Percentiles rank a stretch among this genome's conserved stretches.
Evolutionary conservation across 2,113 vertebrate species (phyloP).

Genomic region (Scophthalmus maximus): DNA sequence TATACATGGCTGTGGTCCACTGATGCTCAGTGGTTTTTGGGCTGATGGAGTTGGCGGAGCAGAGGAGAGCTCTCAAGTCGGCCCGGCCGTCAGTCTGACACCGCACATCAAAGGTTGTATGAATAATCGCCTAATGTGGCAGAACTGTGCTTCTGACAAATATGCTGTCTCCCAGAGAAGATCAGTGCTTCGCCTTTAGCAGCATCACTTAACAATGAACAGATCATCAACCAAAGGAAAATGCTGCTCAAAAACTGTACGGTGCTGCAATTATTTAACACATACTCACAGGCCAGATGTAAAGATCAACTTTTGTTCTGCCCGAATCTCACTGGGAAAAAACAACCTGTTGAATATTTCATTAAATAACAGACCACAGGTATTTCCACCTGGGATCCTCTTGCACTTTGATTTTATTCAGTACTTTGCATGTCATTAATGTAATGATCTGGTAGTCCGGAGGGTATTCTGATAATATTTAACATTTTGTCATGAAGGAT

Average conservation of each 20-base stretch:
- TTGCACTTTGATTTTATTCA: conserved; percentile 32
- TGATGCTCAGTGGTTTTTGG: conserved; percentile 48
- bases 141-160: conserved; percentile 50
- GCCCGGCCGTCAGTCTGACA: conserved; percentile 55
- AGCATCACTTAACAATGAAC: conserved; percentile 42
- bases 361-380: conserved; percentile 50
- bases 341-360: conserved; percentile 68
- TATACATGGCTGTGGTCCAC: conserved; percentile 38
- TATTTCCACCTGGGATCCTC: conserved; percentile 42
- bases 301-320: conserved; percentile 4
- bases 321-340: conserved; percentile 20
- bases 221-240: conserved; percentile 38
- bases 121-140: conserved; percentile 71
- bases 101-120: conserved; percentile 52
- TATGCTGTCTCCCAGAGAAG: conserved; percentile 32
- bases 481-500: conserved; percentile 6
- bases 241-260: no score
- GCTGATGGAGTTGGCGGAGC: conserved; percentile 64
- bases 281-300: conserved; percentile 19
- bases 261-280: no score
- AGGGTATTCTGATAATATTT: conserved; percentile 12
- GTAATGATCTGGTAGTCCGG: conserved; percentile 16
- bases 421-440: conserved; percentile 40
- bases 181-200: conserved; percentile 35
- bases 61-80: conserved; percentile 50